phyloP scores from a whole-genome alignment of 2,797 vertebrate species.

The Peromyscus aztecus region DNA sequence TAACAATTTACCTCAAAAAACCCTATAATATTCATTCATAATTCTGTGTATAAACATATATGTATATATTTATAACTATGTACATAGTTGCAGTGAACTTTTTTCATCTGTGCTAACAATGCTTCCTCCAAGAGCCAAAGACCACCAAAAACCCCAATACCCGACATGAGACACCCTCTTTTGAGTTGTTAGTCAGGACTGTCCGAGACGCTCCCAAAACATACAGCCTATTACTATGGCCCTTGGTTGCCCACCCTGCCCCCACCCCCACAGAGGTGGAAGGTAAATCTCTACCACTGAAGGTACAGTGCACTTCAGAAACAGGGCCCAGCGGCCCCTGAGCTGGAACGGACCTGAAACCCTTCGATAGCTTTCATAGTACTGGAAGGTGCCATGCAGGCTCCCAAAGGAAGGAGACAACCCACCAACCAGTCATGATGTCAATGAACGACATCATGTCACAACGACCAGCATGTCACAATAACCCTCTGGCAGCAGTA shows the following conservation, averaged over 20 bases:
- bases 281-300: neutral
- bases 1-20: neutral
- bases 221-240: neutral
- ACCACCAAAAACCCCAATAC: neutral
- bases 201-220: neutral
- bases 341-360: neutral
- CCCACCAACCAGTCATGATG: neutral
- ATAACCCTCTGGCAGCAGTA: neutral
- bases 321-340: neutral
- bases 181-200: neutral
- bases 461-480: neutral
- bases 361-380: neutral
- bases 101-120: neutral
- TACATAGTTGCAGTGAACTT: neutral
- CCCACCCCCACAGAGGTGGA: neutral
- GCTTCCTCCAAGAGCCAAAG: neutral
- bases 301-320: neutral
- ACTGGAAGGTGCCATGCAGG: neutral
- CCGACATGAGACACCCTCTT: neutral
- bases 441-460: neutral
- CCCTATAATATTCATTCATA: neutral
- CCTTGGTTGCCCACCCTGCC: neutral
- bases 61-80: too few species aligned
- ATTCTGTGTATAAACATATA: neutral
- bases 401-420: neutral